Base-by-base conservation (phyloP, 2,888 invertebrate species). In the Drosophila mettleri region DNA sequence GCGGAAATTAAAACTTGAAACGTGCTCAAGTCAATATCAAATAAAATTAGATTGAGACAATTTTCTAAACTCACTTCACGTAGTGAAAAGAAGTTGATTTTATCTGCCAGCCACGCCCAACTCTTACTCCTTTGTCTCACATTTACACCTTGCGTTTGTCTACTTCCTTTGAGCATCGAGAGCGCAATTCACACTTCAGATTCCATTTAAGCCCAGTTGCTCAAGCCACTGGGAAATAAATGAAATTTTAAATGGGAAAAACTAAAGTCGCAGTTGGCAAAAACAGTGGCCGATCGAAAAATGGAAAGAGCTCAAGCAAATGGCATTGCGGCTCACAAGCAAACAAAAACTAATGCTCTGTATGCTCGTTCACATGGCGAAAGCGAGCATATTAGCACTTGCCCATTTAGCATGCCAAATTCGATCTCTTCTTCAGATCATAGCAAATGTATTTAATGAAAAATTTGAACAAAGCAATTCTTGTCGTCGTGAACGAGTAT, bases 181-280 rank as follows among this genome's bases (percentile, higher is more conserved):
- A 22, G 43, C 24, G 24, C n/a, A 24, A 43, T 43, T 43, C 43
- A 6, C 45, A 45, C 45, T 45, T 45, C 27, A 45, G 27, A 45
- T 45, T 27, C 10, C 27, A 45, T 45, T 27, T 18, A 16, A 27
- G 43, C 24, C n/a, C 24, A 43, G 43, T 16, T 45, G 16, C 27
- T 45, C 27, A 45, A 45, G 27, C 45, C 27, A 27, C 16, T n/a
- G 45, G 16, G 27, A 45, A 45, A 29, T 7, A 45, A 45, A 45
- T 45, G 45, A 45, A 45, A 16, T 27, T 45, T 29, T 27, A 27
- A 45, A 45, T 45, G 18, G 18, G 27, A 18, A 45, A 45, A 45
- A 16, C 24, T 27, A 7, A 29, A 45, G 27, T 6, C 45, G 27
- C 45, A 45, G 16, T 27, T 43, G 27, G 27, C 45, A 16, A 18